Conservation (phyloP, 2,888 invertebrate species). For the Laothoe populi region DNA sequence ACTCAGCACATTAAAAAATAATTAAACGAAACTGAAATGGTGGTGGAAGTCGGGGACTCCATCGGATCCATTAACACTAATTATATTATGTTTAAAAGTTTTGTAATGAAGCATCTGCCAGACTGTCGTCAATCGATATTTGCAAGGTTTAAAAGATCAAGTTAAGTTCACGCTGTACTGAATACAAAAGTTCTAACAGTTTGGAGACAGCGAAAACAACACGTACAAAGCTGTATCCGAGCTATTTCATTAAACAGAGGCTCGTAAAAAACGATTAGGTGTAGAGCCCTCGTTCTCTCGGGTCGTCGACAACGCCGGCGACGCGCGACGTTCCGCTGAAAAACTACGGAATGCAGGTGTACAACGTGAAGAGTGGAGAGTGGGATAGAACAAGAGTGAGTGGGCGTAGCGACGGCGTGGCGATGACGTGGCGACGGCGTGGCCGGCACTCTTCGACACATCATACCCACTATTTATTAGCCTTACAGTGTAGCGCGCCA, state of each 20-base stretch:
- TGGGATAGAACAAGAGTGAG: no score
- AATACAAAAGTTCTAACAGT: conserved; percentile 4
- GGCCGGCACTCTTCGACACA: no score
- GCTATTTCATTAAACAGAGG: conserved; percentile 13
- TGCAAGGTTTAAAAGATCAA: background rate
- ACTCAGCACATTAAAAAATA: conserved; percentile 14
- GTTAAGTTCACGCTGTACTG: background rate
- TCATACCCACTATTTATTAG: no score
- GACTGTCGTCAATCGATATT: background rate
- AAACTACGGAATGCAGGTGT: background rate
- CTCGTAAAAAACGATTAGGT: conserved; percentile 11
- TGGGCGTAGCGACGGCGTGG: no score
- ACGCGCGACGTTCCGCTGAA: background rate
- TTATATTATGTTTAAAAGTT: background rate
- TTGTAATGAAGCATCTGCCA: no score
- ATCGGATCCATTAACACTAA: background rate
- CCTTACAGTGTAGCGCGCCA: no score
- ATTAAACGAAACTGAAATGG: background rate
- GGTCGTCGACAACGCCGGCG: background rate
- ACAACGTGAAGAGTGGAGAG: background rate
- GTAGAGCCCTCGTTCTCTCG: no score
- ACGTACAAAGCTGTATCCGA: conserved; percentile 3
- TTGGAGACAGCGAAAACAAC: conserved; percentile 9
- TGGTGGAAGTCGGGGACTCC: background rate
- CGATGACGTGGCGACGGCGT: no score